These are phyloP conservation scores for Hyposoter didymator DNA, from an alignment of 2,888 invertebrate genomes.

Conservation along the genomic window DNA sequence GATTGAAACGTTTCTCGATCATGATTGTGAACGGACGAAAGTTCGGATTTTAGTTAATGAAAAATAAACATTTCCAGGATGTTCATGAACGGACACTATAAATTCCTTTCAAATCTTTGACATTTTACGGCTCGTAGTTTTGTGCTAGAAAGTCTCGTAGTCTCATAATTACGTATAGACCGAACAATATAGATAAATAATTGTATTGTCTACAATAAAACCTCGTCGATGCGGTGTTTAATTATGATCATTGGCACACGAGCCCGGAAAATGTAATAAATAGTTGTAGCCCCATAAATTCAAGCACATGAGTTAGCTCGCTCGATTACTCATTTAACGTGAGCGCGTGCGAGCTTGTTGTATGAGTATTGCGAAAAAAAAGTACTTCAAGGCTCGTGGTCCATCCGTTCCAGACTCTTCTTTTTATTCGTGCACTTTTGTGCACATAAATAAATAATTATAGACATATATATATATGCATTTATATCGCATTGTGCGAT, in stretches of 20 bases:
- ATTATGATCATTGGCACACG: constrained; percentile 48
- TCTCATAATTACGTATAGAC: neutral
- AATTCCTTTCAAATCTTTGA: neutral
- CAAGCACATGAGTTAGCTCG: constrained; percentile 17
- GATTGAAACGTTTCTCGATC: neutral
- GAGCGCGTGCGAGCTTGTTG: constrained; percentile 54
- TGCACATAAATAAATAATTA: constrained; percentile 20
- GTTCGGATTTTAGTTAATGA: neutral
- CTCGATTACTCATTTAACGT: constrained; percentile 54
- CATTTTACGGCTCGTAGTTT: neutral
- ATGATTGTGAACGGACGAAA: neutral
- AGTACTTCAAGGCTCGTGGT: constrained; percentile 45
- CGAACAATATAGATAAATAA: constrained; percentile 19
- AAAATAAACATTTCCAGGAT: neutral
- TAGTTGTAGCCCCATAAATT: constrained; percentile 48
- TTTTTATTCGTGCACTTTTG: constrained; percentile 33
- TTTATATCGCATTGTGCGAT: constrained; percentile 53
- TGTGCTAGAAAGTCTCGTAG: neutral
- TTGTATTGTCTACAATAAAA: constrained; percentile 34
- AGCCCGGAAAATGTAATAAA: constrained; percentile 49
- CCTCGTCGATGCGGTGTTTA: constrained; percentile 58
- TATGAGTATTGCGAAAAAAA: constrained; percentile 18
- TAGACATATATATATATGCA: constrained; percentile 6
- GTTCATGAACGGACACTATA: neutral
- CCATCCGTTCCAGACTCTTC: constrained; percentile 29